Evolutionary conservation across 2,113 vertebrate genomes (phyloP).

Genomic region (Montifringilla adamsi): DNA sequence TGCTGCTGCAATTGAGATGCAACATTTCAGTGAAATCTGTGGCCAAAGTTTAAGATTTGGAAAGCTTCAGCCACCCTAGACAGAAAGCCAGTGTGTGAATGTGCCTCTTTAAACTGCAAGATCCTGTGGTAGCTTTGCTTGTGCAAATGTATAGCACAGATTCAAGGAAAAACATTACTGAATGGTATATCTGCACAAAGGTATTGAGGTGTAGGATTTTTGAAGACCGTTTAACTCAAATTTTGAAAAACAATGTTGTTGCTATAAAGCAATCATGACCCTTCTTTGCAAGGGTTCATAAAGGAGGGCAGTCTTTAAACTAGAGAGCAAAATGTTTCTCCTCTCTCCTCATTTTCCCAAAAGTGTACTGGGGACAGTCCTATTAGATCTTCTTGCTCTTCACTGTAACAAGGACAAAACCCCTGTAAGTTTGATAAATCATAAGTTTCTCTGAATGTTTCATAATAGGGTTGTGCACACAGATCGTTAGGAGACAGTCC

Average conservation of each 20-base stretch:
- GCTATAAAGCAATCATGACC: neutral
- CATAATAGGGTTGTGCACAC: no score
- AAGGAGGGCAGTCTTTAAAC: neutral
- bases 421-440: neutral
- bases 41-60: neutral
- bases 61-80: neutral
- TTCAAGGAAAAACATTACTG: neutral
- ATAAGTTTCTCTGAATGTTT: neutral
- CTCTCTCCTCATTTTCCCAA: neutral
- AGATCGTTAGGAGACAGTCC: neutral
- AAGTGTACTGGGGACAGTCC: neutral
- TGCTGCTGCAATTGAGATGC: neutral
- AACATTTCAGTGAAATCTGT: neutral
- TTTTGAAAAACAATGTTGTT: neutral
- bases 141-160: neutral
- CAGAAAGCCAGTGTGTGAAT: neutral
- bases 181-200: neutral
- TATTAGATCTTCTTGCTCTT: neutral
- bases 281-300: neutral
- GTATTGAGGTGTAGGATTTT: neutral
- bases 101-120: neutral
- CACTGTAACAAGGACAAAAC: neutral
- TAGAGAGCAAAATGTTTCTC: neutral
- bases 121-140: neutral
- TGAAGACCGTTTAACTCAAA: neutral